Base-by-base conservation (phyloP, 2,113 vertebrate genomes). In the Pheucticus melanocephalus region DNA sequence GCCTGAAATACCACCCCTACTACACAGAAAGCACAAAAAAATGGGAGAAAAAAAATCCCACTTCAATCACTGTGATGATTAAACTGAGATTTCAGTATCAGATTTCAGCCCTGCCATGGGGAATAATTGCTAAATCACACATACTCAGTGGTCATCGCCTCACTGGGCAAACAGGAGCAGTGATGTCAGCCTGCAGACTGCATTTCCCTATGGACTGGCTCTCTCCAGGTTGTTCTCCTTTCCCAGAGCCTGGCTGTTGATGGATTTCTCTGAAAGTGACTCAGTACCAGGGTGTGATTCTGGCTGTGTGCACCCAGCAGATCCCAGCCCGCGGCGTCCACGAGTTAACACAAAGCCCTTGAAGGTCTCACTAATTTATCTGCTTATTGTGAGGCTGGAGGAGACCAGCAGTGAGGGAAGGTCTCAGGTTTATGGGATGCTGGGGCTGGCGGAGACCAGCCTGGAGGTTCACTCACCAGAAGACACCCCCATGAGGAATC, bases 251-350 rank as follows among this genome's bases (percentile, higher is more conserved):
- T 0, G 1, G 59, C 71, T 80, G 30, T 20, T 59, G n/a, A 48
- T 22, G 53, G 65, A 42, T 85, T 92, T 82, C 35, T 47, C 44
- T 31, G 48, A 31, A 56, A 56, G 48, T 27, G 24, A 12, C 40
- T 47, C 35, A 59, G 61, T 40, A 35, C 16, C 15, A 1, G 2
- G 7, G 9, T 39, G 56, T n/a, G 64, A 70, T 89, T 78, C 57
- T 45, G 42, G 12, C 79, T 23, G 21, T 0, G 0, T 3, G 45
- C 35, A 20, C 64, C 56, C 56, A 33, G 33, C 1, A 1, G 60
- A 35, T 59, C 24, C 27, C 11, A 22, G 30, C 9, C 11, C 1
- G 0, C 0, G 0, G 53, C 0, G 0, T 27, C 35, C 42, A n/a
- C 0, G 3, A 64, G 57, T 25, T 69, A 47, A 77, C 4, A 17